Conservation (phyloP, 2,797 vertebrate species). For the Okamejei kenojei region DNA sequence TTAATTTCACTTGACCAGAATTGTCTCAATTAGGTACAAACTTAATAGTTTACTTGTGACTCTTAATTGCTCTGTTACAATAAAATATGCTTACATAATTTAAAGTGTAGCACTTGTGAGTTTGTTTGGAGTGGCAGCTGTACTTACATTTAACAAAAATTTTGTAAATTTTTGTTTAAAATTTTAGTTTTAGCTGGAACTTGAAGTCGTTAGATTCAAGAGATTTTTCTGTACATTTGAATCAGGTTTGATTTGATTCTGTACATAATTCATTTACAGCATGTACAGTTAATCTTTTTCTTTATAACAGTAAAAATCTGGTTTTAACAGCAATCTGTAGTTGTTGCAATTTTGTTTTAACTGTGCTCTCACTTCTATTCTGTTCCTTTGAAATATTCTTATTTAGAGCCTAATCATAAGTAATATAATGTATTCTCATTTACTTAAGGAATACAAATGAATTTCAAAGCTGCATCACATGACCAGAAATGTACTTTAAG, state of each 20-base stretch:
- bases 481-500: background rate
- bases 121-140: constrained; percentile 30
- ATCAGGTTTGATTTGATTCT: constrained; percentile 33
- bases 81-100: constrained; percentile 68
- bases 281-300: constrained; percentile 35
- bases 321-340: constrained; percentile 34
- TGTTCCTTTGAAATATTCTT: too few species aligned
- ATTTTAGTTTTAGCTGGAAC: constrained; percentile 33
- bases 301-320: constrained; percentile 34
- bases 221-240: constrained; percentile 34
- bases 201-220: constrained; percentile 24
- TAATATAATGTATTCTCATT: background rate
- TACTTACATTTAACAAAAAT: constrained; percentile 32
- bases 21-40: constrained; percentile 61
- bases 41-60: constrained; percentile 61
- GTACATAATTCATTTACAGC: constrained; percentile 33
- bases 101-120: constrained; percentile 42
- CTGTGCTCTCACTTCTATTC: background rate
- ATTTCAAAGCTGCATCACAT: background rate
- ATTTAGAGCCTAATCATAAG: background rate
- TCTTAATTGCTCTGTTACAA: constrained; percentile 62
- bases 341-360: constrained; percentile 13
- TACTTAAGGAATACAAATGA: background rate
- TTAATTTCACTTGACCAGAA: constrained; percentile 60
- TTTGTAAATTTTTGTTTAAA: constrained; percentile 23